Percentiles rank a stretch among this genome's conserved stretches.
phyloP scores from a whole-genome alignment of 1,140 invertebrate species.

The Philotrypesis tridentata region DNA sequence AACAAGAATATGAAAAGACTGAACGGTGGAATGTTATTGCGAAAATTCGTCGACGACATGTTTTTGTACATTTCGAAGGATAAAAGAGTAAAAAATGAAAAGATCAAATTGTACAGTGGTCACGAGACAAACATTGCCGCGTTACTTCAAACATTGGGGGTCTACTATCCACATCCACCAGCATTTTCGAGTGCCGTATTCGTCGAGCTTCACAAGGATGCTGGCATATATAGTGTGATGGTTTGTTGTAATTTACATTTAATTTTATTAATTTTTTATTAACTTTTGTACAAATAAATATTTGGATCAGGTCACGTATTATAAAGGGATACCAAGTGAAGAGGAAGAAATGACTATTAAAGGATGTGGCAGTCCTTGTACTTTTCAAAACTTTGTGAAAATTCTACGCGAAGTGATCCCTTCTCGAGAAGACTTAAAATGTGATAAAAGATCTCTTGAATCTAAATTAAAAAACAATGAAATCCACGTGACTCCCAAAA shows the following conservation, averaged over 20 bases:
- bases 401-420: slow-evolving; percentile 48
- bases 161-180: slow-evolving; percentile 78
- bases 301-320: slow-evolving; percentile 45
- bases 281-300: background rate
- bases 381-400: slow-evolving; percentile 43
- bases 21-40: slow-evolving; percentile 42
- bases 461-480: background rate
- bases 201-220: slow-evolving; percentile 60
- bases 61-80: background rate
- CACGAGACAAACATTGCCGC: slow-evolving; percentile 84
- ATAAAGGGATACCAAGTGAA: slow-evolving; percentile 44
- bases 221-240: slow-evolving; percentile 51
- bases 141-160: slow-evolving; percentile 77
- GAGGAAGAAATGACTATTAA: slow-evolving; percentile 31
- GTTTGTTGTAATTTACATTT: slow-evolving; percentile 39
- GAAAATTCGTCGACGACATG: background rate
- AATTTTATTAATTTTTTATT: too few species aligned
- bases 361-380: slow-evolving; percentile 49
- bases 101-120: slow-evolving; percentile 74
- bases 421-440: slow-evolving; percentile 49
- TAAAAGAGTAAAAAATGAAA: slow-evolving; percentile 70
- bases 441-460: slow-evolving; percentile 42
- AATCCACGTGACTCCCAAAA: background rate
- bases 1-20: slow-evolving; percentile 57
- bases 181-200: slow-evolving; percentile 74